These are phyloP conservation scores for Blera fallax DNA, from an alignment of 2,888 invertebrate genomes.

Conservation along the genomic window DNA sequence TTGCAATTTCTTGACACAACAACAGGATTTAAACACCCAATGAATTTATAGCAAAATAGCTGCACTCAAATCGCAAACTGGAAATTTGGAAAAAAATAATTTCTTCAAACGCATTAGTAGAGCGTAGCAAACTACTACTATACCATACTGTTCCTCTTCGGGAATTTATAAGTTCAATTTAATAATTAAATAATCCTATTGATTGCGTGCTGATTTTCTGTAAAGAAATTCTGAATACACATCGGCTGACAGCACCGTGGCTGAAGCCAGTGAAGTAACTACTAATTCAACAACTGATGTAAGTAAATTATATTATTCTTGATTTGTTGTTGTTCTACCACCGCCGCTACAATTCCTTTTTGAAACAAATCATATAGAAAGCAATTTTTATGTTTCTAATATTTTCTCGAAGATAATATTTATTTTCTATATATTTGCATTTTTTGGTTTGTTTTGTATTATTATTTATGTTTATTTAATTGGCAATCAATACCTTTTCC, in stretches of 20 bases:
- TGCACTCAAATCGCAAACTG: conserved; percentile 58
- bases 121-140: conserved; percentile 10
- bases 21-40: conserved; percentile 52
- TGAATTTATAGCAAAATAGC: conserved; percentile 68
- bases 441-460: conserved; percentile 27
- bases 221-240: conserved; percentile 63
- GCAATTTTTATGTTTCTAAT: conserved; percentile 36
- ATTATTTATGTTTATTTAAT: conserved; percentile 28
- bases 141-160: conserved; percentile 26
- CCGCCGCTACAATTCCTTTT: conserved; percentile 51
- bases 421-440: not conserved
- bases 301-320: conserved; percentile 75
- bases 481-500: conserved; percentile 27
- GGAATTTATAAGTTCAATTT: conserved; percentile 35
- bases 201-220: conserved; percentile 48
- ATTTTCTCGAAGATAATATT: conserved; percentile 8
- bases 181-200: conserved; percentile 32
- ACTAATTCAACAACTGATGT: conserved; percentile 78
- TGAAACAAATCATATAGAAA: conserved; percentile 32
- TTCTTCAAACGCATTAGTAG: conserved; percentile 34
- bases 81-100: conserved; percentile 40
- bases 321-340: conserved; percentile 62
- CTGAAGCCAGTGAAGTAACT: conserved; percentile 77
- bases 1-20: conserved; percentile 61
- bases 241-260: conserved; percentile 76